Base-by-base conservation (phyloP, 2,797 vertebrate species). In the Sebastes steindachneri region DNA sequence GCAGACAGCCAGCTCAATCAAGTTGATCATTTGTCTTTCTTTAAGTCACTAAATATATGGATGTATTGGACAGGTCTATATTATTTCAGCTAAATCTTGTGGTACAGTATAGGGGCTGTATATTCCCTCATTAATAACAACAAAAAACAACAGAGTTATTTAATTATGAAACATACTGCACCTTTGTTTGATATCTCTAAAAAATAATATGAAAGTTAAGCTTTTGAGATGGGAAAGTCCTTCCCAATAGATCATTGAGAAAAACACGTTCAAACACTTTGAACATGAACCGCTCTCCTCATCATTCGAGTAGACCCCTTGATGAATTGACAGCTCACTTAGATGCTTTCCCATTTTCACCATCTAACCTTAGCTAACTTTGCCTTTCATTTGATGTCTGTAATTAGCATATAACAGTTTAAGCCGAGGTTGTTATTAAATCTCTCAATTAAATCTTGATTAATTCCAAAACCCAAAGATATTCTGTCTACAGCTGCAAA, bases 1-100 rank as follows among this genome's bases (percentile, higher is more conserved):
- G 26, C 9, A 62, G 64, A 77, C 41, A 57, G 67, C 23, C 11
- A 53, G 5, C 21, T 76, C 54, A 26, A 80, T 81, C 55, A 68
- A 78, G 14, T 51, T 64, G 28, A 77, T 2, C 26, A 80, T 53
- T 55, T 68, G 3, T 53, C 25, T 57, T 68, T 60, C 7, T 23
- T 17, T 37, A 26, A 2, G 28, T 67, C 19, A 57, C 7, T 51
- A 11, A 68, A 4, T 5, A 33, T 15, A 57, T 65, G 19, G 21
- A 28, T 53, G 1, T 28, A 33, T 7, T 57, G 29, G 71, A 60
- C 33, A 68, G 21, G 29, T 58, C 37, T 33, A 29, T 35, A 31
- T 37, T 33, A 53, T 31, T 76, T 68, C 28, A 68, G 28, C 23
- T 26, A 6, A 37, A 58, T 17, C 21, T 5, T 35, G 19, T 28